These are phyloP conservation scores for Lepidothrix coronata DNA, from an alignment of 2,113 vertebrate genomes.

Conservation along the genomic window DNA sequence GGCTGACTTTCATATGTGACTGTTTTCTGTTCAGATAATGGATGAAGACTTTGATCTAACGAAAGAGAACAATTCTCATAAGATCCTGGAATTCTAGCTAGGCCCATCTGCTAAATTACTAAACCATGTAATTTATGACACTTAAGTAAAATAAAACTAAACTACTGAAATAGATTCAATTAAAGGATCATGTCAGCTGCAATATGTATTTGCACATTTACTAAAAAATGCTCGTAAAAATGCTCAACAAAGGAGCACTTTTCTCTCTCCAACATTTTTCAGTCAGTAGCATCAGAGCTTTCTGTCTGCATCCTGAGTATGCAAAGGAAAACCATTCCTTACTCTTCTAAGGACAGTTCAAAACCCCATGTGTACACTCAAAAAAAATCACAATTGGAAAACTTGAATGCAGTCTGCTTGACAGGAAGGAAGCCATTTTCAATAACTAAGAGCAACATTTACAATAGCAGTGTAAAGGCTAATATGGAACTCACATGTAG, in stretches of 20 bases:
- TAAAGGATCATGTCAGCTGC: rapidly evolving
- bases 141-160: background rate
- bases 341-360: slow-evolving; percentile 32
- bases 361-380: background rate
- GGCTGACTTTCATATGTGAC: background rate
- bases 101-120: background rate
- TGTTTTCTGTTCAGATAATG: background rate
- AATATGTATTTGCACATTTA: background rate
- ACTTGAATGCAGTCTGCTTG: slow-evolving; percentile 47
- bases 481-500: slow-evolving; percentile 57
- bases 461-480: slow-evolving; percentile 55
- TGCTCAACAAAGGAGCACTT: background rate
- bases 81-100: background rate
- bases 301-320: slow-evolving; percentile 10
- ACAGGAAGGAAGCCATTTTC: slow-evolving; percentile 45
- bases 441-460: slow-evolving; percentile 46
- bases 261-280: background rate
- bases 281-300: background rate
- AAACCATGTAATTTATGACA: background rate
- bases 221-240: background rate
- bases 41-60: background rate
- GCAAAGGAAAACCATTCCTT: slow-evolving; percentile 33
- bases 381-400: slow-evolving; percentile 37
- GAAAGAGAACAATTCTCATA: background rate
- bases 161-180: background rate